phyloP scores from a whole-genome alignment of 2,797 vertebrate species.

The Chromis chromis region DNA sequence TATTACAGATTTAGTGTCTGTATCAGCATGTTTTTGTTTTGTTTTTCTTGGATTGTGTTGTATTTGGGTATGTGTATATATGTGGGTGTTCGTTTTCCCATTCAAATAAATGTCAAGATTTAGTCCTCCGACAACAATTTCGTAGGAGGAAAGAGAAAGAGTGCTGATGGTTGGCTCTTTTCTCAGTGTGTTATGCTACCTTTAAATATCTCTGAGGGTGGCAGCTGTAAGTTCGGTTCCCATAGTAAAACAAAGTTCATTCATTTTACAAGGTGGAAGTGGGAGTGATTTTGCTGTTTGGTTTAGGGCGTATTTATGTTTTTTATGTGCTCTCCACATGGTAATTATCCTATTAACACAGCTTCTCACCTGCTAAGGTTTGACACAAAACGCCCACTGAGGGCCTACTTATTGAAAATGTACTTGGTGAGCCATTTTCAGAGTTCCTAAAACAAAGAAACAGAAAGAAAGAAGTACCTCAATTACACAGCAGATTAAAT shows the following conservation, averaged over 20 bases:
- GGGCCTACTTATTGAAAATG: constrained; percentile 17
- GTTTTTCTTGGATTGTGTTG: background rate
- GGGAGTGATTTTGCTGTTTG: constrained; percentile 45
- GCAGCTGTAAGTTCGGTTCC: constrained; percentile 45
- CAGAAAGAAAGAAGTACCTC: background rate
- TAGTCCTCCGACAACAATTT: no score
- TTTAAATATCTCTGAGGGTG: constrained; percentile 24
- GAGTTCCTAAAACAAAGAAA: constrained; percentile 10
- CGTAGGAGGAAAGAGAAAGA: no score
- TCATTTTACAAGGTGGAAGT: constrained; percentile 62
- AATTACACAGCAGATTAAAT: constrained; percentile 3
- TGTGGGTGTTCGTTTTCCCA: background rate
- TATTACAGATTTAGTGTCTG: background rate
- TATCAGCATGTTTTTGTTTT: background rate
- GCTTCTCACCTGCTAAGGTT: constrained; percentile 33
- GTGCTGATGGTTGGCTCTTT: constrained; percentile 1
- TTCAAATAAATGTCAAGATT: background rate
- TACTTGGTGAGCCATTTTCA: background rate
- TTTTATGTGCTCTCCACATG: constrained; percentile 48
- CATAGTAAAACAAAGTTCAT: constrained; percentile 51
- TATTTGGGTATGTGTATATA: background rate
- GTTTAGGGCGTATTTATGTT: constrained; percentile 41
- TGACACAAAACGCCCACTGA: constrained; percentile 36
- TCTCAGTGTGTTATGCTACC: background rate
- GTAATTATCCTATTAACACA: constrained; percentile 61